Percentiles rank a stretch among this genome's conserved stretches.
phyloP scores from a whole-genome alignment of 2,113 vertebrate genomes.

The Pelobates fuscus region DNA sequence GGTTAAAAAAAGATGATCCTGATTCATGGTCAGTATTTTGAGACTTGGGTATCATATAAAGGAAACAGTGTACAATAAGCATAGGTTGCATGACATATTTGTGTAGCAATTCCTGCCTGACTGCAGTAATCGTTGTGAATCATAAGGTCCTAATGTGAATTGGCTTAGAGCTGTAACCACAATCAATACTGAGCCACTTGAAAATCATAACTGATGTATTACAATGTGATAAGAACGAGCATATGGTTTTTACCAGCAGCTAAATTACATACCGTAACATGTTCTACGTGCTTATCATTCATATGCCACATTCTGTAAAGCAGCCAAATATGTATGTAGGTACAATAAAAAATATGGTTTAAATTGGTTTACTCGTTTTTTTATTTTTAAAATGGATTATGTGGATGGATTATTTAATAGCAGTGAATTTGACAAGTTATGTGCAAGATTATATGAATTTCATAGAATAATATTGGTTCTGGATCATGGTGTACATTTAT shows the following conservation, averaged over 20 bases:
- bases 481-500: slow-evolving; percentile 1
- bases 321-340: slow-evolving; percentile 11
- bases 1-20: too few relatives aligned
- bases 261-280: slow-evolving; percentile 16
- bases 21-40: too few relatives aligned
- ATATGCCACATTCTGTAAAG: background rate
- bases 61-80: too few relatives aligned
- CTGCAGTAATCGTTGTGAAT: background rate
- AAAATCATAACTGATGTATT: slow-evolving; percentile 7
- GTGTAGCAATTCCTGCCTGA: too few relatives aligned
- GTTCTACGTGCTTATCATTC: background rate
- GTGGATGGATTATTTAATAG: slow-evolving; percentile 37
- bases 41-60: too few relatives aligned
- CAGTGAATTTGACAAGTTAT: slow-evolving; percentile 22
- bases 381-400: slow-evolving; percentile 40
- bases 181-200: slow-evolving; percentile 16
- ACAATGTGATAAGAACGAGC: slow-evolving; percentile 13
- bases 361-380: slow-evolving; percentile 3
- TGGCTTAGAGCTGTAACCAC: slow-evolving; percentile 19
- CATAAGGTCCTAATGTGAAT: background rate
- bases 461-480: slow-evolving; percentile 39
- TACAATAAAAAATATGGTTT: slow-evolving; percentile 6
- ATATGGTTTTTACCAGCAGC: slow-evolving; percentile 10
- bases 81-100: too few relatives aligned
- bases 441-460: slow-evolving; percentile 12